A percentile compares a stretch with the other conserved stretches of the same genome.
phyloP scores from a whole-genome alignment of 2,797 vertebrate genomes.

The Bufotes viridis region DNA sequence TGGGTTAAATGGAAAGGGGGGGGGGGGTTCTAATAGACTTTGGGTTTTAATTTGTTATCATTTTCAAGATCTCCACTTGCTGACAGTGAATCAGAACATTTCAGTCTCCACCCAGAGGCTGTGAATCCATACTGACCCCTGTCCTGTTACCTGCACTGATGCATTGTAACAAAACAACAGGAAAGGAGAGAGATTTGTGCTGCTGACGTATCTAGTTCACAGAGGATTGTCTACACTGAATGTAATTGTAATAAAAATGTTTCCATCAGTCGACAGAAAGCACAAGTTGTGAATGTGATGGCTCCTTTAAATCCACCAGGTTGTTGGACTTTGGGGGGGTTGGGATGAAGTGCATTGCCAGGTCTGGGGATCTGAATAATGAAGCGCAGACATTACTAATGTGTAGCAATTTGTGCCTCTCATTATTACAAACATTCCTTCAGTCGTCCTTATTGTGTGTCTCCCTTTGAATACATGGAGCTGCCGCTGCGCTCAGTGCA shows the following conservation, averaged over 20 bases:
- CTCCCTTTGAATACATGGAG: background rate
- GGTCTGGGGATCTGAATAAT: constrained; percentile 38
- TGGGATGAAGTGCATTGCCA: background rate
- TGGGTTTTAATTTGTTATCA: too few relatives aligned
- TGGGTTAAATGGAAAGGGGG: background rate
- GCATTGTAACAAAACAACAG: too few relatives aligned
- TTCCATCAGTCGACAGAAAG: background rate
- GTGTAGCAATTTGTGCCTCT: constrained; percentile 36
- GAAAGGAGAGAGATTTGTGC: too few relatives aligned
- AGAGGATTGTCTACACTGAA: background rate
- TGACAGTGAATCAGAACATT: too few relatives aligned
- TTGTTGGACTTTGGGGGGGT: constrained; percentile 12
- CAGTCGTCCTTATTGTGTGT: background rate
- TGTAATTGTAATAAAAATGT: background rate
- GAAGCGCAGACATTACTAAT: constrained; percentile 29
- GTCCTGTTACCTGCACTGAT: too few relatives aligned
- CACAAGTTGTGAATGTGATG: background rate
- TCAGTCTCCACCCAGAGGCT: too few relatives aligned
- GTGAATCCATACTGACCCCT: too few relatives aligned
- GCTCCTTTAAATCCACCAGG: constrained; percentile 8
- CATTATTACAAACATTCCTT: constrained; percentile 37
- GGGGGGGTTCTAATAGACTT: too few relatives aligned
- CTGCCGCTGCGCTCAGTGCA: background rate
- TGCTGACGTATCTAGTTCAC: too few relatives aligned
- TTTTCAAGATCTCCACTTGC: too few relatives aligned